Evolutionary conservation across 2,113 vertebrate species (phyloP), one percentile per base, ranked within the genome.

Genomic region (Eclectus roratus): DNA sequence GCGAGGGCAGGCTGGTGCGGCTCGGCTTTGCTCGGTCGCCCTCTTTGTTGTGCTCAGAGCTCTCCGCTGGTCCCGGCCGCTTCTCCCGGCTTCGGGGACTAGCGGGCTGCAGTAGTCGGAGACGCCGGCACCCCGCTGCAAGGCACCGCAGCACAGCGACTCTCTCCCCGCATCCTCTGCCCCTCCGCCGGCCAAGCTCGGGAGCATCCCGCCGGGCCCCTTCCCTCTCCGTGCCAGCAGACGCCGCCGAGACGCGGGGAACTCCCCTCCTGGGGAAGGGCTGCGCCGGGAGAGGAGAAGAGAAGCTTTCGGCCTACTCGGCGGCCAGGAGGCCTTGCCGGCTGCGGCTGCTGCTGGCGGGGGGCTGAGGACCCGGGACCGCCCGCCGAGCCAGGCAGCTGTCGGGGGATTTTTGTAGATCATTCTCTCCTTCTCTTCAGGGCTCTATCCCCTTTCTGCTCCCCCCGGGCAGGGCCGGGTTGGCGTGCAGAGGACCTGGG

Each of bases 1-100:
- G 71, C 35, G 71, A 94, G 28, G 58, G 35, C 27, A 71, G 16
- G 12, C n/a, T 20, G 55, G 3, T 49, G 58, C 20, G n/a, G 63
- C 56, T 35, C 50, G 58, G 49, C 63, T 88, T 11, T 29, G 52
- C 58, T 55, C 49, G 44, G 73, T 74, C 29, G 28, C 73, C 29
- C 27, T 77, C 93, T 93, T 96, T 95, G 94, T 96, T 96, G 68
- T 85, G 52, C 53, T 85, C 33, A n/a, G 70, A 88, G 64, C 81
- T 73, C 88, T 44, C 65, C 74, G 39, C 52, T 46, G 35, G 61
- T 37, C 70, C 23, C 74, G 17, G 27, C 35, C 33, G 61, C 56
- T 91, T 72, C 74, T 92, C n/a, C 69, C 21, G 31, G 71, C 68
- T 53, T 21, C 39, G 37, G 56, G 56, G 9, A 58, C 25, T n/a